phyloP scores from a whole-genome alignment of 2,797 vertebrate genomes.

The Eupleurogrammus muticus region DNA sequence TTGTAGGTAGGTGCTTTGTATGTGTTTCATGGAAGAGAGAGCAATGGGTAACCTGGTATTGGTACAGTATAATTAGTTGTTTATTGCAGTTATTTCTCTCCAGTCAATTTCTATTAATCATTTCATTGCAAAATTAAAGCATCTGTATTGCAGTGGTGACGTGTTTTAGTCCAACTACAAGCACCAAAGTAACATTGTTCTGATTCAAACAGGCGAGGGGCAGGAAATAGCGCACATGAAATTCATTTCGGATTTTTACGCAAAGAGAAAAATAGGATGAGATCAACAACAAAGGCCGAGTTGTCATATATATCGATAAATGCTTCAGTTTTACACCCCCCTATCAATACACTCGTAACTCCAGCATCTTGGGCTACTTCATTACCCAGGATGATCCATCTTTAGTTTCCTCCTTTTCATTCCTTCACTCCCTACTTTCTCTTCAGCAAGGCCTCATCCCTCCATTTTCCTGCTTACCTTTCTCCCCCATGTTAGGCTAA shows the following conservation, averaged over 20 bases:
- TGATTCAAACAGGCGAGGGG: constrained; percentile 20
- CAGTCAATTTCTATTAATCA: constrained; percentile 18
- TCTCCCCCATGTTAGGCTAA: neutral
- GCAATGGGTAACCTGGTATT: constrained; percentile 55
- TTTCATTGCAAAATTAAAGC: constrained; percentile 40
- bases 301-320: constrained; percentile 15
- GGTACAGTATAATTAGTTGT: constrained; percentile 50
- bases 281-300: constrained; percentile 6
- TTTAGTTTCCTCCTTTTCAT: constrained; percentile 33
- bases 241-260: neutral
- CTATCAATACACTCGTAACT: neutral
- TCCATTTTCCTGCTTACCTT: constrained; percentile 29
- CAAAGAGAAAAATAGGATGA: neutral
- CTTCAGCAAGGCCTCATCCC: constrained; percentile 16
- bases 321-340: constrained; percentile 11
- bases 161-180: constrained; percentile 25
- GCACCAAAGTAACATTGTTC: constrained; percentile 54
- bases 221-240: neutral
- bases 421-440: constrained; percentile 16
- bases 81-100: constrained; percentile 48
- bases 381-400: constrained; percentile 12
- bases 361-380: constrained; percentile 4
- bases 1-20: constrained; percentile 78
- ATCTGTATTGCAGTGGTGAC: constrained; percentile 24
- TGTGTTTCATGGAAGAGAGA: constrained; percentile 65